Evolutionary conservation across 1,140 invertebrate genomes (phyloP).

Genomic region (Planococcus citri): DNA sequence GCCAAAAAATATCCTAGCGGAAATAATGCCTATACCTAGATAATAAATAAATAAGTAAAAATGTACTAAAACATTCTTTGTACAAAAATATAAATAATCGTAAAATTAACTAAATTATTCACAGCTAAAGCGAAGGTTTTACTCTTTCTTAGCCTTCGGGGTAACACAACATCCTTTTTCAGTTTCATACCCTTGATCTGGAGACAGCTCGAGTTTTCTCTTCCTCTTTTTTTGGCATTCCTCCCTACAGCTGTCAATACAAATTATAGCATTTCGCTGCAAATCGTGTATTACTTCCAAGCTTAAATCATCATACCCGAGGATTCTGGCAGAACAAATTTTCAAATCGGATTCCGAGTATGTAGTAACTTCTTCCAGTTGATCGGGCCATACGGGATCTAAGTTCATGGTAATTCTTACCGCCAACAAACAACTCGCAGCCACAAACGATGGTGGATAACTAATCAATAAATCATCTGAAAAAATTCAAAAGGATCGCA

Average conservation of each 20-base stretch:
- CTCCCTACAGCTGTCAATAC: not conserved
- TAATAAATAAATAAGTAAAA: not conserved
- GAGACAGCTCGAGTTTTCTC: slow-evolving; percentile 6
- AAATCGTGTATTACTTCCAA: not conserved
- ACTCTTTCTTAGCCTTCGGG: not conserved
- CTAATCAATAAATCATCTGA: not conserved
- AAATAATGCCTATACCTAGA: too few relatives aligned
- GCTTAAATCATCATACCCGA: not conserved
- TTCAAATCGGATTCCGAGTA: not conserved
- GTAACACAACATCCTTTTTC: not conserved
- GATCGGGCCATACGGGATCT: not conserved
- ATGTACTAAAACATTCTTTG: not conserved
- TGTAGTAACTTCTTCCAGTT: not conserved
- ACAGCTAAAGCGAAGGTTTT: too few relatives aligned
- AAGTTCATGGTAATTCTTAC: not conserved
- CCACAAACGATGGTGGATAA: not conserved
- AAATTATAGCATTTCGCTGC: not conserved
- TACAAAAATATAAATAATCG: too few relatives aligned
- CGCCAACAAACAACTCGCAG: not conserved
- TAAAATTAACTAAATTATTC: too few relatives aligned
- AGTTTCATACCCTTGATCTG: slow-evolving; percentile 11
- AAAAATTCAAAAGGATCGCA: not conserved
- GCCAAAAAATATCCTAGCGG: too few relatives aligned
- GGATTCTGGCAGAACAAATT: not conserved
- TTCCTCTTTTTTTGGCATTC: not conserved